Conservation (phyloP, 2,888 invertebrate genomes). For the Lithosia quadra region DNA sequence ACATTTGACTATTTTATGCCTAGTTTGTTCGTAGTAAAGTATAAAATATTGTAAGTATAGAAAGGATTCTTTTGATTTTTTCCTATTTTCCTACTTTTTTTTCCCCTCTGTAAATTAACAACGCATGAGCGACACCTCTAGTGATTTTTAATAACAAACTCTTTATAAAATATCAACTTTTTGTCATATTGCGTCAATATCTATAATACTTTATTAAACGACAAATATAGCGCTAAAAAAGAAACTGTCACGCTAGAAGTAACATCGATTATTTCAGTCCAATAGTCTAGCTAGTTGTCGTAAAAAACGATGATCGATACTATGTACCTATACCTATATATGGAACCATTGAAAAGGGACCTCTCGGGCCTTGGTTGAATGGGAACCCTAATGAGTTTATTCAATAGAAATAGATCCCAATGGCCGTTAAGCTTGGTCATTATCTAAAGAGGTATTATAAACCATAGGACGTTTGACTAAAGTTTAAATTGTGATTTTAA, state of each 20-base stretch:
- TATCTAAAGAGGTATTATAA: slow-evolving; percentile 45
- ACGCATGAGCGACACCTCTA: too few species aligned
- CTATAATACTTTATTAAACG: not conserved
- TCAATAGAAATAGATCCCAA: slow-evolving; percentile 48
- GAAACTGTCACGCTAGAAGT: not conserved
- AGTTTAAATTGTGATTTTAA: slow-evolving; percentile 44
- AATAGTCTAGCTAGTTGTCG: not conserved
- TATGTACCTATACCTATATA: slow-evolving; percentile 26
- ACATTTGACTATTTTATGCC: not conserved
- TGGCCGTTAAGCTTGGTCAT: slow-evolving; percentile 45
- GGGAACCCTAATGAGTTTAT: slow-evolving; percentile 49
- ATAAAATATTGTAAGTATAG: too few species aligned
- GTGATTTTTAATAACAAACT: too few species aligned
- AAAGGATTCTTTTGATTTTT: too few species aligned
- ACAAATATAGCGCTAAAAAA: slow-evolving; percentile 9
- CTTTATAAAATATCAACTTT: too few species aligned
- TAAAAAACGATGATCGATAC: slow-evolving; percentile 24
- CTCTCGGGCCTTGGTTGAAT: slow-evolving; percentile 35
- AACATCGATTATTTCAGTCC: slow-evolving; percentile 20
- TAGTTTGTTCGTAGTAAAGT: too few species aligned
- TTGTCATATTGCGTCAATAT: not conserved
- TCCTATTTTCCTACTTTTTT: too few species aligned
- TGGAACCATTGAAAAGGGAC: slow-evolving; percentile 33
- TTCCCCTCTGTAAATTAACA: not conserved
- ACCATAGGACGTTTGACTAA: slow-evolving; percentile 36